phyloP scores from a whole-genome alignment of 2,888 invertebrate genomes.

The Hirtodrosophila alboralis region DNA sequence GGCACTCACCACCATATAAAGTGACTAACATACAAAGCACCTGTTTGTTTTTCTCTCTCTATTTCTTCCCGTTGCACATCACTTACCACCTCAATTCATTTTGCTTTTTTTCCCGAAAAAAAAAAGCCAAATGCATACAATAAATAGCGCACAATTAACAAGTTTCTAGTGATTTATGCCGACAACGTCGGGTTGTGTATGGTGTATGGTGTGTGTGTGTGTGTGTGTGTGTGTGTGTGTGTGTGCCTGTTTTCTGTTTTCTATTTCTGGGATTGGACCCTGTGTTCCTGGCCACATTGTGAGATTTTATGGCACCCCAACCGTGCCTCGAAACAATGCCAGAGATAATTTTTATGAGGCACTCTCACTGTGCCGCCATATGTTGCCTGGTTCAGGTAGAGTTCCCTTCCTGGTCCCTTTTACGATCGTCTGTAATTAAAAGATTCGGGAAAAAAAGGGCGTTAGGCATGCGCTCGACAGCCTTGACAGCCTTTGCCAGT shows the following conservation, averaged over 20 bases:
- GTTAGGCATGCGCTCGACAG: slow-evolving; percentile 65
- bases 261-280: slow-evolving; percentile 3
- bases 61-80: slow-evolving; percentile 45
- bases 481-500: slow-evolving; percentile 59
- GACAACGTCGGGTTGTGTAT: slow-evolving; percentile 47
- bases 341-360: slow-evolving; percentile 72
- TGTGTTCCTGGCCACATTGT: slow-evolving; percentile 35
- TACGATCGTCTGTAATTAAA: slow-evolving; percentile 66
- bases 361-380: slow-evolving; percentile 62
- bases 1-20: slow-evolving; percentile 3
- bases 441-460: slow-evolving; percentile 66
- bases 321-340: slow-evolving; percentile 67
- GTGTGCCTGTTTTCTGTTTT: slow-evolving; percentile 4
- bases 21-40: slow-evolving; percentile 37
- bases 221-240: slow-evolving; percentile 30
- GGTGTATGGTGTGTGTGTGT: slow-evolving; percentile 30
- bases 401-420: slow-evolving; percentile 23
- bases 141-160: slow-evolving; percentile 77
- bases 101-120: slow-evolving; percentile 39
- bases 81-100: slow-evolving; percentile 68
- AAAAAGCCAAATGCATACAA: slow-evolving; percentile 69
- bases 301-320: slow-evolving; percentile 73
- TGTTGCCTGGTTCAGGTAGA: slow-evolving; percentile 48
- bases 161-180: slow-evolving; percentile 76
- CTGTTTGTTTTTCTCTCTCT: slow-evolving; percentile 48